Evolutionary conservation across 1,140 invertebrate species (phyloP), one percentile per base, ranked within the genome.

Genomic region (Anastrepha ludens): DNA sequence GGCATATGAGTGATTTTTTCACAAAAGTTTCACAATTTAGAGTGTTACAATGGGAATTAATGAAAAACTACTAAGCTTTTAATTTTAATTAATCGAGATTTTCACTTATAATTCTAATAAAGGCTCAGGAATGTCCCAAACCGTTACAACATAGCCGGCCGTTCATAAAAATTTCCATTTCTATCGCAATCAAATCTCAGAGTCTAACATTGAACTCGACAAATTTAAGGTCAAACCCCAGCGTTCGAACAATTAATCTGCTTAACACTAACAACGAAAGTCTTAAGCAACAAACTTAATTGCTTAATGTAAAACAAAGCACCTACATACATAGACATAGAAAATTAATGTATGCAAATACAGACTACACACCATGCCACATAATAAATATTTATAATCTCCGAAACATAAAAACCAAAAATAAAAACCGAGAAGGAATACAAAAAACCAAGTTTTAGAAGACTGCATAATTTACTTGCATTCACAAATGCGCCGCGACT

Each of bases 261-360:
- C 9, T 17, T n/a, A 55, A 29, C 47, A 9, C n/a, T 5, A 8
- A n/a, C 74, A 13, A 81, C 47, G 11, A 81, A 81, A 81, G 47
- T 58, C 47, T 81, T 81, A 81, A 81, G 74, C 74, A 20, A 50
- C 74, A 29, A 81, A 81, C 74, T 58, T 81, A 20, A 55, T 81
- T 81, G 74, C 8, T 55, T 81, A 55, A 81, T 55, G 47, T 58
- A 50, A 55, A 81, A 81, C 74, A 81, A 81, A 81, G 29, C 74
- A 81, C n/a, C 74, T 81, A 81, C 74, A 81, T 20, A 81, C 50
- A 55, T 55, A 55, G 11, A 55, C 0, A 29, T 29, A 29, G 29
- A 29, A 47, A 74, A 74, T 74, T 74, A 47, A 5, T 8, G 17
- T 47, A 50, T 29, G 74, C 9, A 55, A 67, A 20, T 39, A 67